phyloP scores from a whole-genome alignment of 2,113 vertebrate species.

The Calypte anna region DNA sequence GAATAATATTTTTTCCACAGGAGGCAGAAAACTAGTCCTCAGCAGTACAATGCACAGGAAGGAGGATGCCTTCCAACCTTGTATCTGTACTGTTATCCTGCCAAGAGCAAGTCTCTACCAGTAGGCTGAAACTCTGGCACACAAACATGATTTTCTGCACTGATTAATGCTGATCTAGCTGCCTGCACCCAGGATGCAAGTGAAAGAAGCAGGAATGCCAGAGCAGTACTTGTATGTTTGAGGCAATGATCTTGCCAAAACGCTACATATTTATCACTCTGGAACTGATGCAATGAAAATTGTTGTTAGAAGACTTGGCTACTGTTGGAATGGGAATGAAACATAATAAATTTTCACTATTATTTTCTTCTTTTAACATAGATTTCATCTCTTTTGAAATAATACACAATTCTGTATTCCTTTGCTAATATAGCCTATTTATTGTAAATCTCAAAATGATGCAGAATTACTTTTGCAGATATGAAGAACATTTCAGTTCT shows the following conservation, averaged over 20 bases:
- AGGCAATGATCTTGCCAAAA: neutral
- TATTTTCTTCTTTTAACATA: neutral
- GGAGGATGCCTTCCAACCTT: neutral
- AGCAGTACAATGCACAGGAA: neutral
- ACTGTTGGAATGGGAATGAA: conserved; percentile 9
- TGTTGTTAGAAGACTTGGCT: neutral
- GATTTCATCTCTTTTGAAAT: neutral
- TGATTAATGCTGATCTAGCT: conserved; percentile 16
- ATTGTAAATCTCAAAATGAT: neutral
- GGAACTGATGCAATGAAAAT: neutral
- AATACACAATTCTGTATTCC: neutral
- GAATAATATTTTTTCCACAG: neutral
- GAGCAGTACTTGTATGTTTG: neutral
- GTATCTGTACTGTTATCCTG: neutral
- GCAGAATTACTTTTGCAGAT: neutral
- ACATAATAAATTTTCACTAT: neutral
- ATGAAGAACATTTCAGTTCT: neutral
- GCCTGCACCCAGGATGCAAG: neutral
- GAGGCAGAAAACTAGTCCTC: neutral
- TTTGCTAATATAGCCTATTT: neutral
- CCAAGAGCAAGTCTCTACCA: neutral
- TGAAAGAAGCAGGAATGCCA: neutral
- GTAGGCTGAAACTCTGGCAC: neutral
- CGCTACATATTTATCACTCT: neutral
- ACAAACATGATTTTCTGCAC: neutral